Evolutionary conservation across 1,140 invertebrate species (phyloP), one percentile per base, ranked within the genome.

Genomic region (Eurosta solidaginis): DNA sequence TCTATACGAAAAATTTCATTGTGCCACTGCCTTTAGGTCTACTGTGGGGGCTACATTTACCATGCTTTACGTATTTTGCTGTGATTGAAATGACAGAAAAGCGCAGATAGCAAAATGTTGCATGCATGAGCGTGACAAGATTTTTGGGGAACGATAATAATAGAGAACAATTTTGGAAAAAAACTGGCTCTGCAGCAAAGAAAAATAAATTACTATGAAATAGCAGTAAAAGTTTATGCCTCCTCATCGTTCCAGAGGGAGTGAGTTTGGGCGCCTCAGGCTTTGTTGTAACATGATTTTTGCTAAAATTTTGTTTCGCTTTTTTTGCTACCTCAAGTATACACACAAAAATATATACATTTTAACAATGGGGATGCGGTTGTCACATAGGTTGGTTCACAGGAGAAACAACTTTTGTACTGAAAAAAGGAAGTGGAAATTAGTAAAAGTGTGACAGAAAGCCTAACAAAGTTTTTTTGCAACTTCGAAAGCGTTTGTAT

Each of bases 91-190:
- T n/a, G 33, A 22, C 49, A 10, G 17, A 10, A 9, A 17, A 17
- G 47, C 10, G 42, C n/a, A 52, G 17, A 29, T n/a, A n/a, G n/a
- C n/a, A n/a, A n/a, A n/a, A 10, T 75, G 42, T 52, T 49, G 75
- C 45, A 40, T 76, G 42, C 47, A 25, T 76, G 59, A 78, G 81
- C 82, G 79, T 82, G 81, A 82, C 82, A 80, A 79, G 82, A 82
- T 82, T 81, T 81, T 80, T 76, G 80, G 80, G 78, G 73, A 80
- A 80, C 76, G 82, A 81, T 82, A 82, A 82, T 79, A 49, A 78
- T 80, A 22, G 12, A 33, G 29, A 47, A 47, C 45, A 47, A 47
- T 17, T 17, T 47, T 17, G 0, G n/a, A 47, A 17, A 47, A 12
- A 47, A 47, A 47, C 14, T 47, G 45, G 1, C 45, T 3, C 45